Evolutionary conservation across 2,797 vertebrate species (phyloP), one percentile per base, ranked within the genome.

Genomic region (Calcarius lapponicus): DNA sequence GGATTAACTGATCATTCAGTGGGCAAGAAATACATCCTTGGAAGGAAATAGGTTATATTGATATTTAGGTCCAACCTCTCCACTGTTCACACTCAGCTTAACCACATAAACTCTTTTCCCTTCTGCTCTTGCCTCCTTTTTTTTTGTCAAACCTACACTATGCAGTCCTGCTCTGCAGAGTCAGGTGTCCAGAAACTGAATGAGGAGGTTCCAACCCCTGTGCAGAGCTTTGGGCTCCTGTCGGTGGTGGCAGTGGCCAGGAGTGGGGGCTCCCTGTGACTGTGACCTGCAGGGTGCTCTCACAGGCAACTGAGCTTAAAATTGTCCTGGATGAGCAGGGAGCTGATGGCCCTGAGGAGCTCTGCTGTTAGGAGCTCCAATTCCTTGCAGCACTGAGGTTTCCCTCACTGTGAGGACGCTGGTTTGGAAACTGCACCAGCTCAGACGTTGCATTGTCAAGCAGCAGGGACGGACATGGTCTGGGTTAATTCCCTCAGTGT

Each of bases 1-100:
- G 86, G 90, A 94, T 95, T 95, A 97, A 95, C 73, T 72, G 93
- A 86, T 90, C 88, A 80, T 72, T 69, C 70, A 60, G n/a, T 47
- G 48, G 29, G 48, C 80, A 90, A 95, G 66, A 97, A 92, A 94
- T 93, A 86, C 45, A n/a, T 45, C 91, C 73, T 64, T 60, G 32
- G 45, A 82, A 84, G 67, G 51, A 86, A 90, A 79, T 67, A 56
- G 43, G 26, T 92, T 88, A 79, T 62, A 75, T 8, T 83, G 80
- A 90, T 94, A 90, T 88, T 93, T 73, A 95, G 48, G 78, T 66
- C 74, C 47, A 50, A 2, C 48, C 31, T 90, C 88, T 60, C 62
- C 31, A 19, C 24, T 86, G 78, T 84, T 88, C 60, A 60, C 47
- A 20, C 40, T 90, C 76, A 60, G 36, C 26, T 88, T 78, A 83